A percentile compares a stretch with the other conserved stretches of the same genome.
These are phyloP conservation scores for Brachyptera putata DNA, from an alignment of 2,888 invertebrate genomes.

Conservation along the genomic window DNA sequence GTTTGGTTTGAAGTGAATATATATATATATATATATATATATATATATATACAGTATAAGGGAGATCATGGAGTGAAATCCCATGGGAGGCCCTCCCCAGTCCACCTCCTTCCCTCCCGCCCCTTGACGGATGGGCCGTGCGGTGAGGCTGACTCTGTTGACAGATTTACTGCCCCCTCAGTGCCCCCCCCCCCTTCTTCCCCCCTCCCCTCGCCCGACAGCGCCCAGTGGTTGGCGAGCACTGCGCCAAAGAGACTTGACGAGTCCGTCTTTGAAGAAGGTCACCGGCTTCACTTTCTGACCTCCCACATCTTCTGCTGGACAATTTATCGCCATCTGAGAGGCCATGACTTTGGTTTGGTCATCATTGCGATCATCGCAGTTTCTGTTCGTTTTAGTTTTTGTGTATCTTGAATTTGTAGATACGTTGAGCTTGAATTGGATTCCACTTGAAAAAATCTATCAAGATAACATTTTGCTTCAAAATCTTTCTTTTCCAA, in stretches of 20 bases:
- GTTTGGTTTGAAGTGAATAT: slow-evolving; percentile 12
- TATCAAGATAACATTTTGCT: too few relatives aligned
- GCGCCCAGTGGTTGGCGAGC: slow-evolving; percentile 11
- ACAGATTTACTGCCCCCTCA: slow-evolving; percentile 32
- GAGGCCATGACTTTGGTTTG: too few relatives aligned
- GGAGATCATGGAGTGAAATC: slow-evolving; percentile 3
- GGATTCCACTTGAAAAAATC: too few relatives aligned
- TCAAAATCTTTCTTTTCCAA: too few relatives aligned
- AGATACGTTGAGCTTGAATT: too few relatives aligned
- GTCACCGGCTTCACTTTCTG: slow-evolving; percentile 1
- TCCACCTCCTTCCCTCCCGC: neutral
- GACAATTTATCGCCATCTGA: slow-evolving; percentile 1
- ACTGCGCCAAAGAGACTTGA: neutral
- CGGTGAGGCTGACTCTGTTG: slow-evolving; percentile 28
- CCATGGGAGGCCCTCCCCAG: neutral
- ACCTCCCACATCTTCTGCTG: slow-evolving; percentile 9
- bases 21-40: too few relatives aligned
- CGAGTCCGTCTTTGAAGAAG: neutral
- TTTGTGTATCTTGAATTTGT: too few relatives aligned
- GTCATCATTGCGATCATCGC: too few relatives aligned
- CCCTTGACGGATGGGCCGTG: slow-evolving; percentile 32
- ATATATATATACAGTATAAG: too few relatives aligned
- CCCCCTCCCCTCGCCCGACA: slow-evolving; percentile 3
- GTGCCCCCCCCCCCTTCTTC: slow-evolving; percentile 2
- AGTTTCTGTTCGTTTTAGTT: too few relatives aligned